Evolutionary conservation across 2,113 vertebrate species (phyloP).

Genomic region (Marmota flaviventris): DNA sequence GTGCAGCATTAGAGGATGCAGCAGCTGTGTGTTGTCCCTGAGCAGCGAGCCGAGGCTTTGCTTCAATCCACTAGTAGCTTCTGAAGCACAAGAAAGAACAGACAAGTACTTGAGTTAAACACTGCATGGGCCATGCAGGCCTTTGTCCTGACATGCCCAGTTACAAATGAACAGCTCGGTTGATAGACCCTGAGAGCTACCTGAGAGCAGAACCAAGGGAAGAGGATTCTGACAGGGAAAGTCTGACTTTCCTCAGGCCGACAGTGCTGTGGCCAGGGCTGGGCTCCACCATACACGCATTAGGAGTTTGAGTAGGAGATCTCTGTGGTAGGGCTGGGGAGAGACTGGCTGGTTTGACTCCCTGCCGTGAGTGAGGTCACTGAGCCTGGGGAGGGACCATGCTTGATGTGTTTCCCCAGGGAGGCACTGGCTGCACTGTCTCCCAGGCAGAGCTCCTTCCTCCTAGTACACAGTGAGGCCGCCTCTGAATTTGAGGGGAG

Average conservation of each 20-base stretch:
- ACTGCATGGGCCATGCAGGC: too few species aligned
- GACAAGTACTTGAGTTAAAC: not conserved
- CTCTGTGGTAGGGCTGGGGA: not conserved
- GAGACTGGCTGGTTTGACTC: not conserved
- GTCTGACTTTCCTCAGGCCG: not conserved
- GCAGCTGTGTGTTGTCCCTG: not conserved
- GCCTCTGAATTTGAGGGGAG: not conserved
- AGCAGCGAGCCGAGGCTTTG: not conserved
- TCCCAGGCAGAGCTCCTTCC: not conserved
- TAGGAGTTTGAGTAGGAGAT: fast-evolving
- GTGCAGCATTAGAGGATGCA: fast-evolving
- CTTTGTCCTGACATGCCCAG: not conserved
- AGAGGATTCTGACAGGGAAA: not conserved
- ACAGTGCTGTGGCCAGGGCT: not conserved
- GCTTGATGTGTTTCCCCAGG: not conserved
- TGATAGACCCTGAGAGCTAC: fast-evolving
- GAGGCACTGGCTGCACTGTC: not conserved
- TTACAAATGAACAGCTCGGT: not conserved
- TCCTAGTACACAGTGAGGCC: not conserved
- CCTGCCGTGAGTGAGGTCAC: not conserved
- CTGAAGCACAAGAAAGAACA: not conserved
- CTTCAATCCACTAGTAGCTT: not conserved
- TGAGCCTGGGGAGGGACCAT: not conserved
- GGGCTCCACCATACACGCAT: not conserved
- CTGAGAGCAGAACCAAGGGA: not conserved